phyloP scores from a whole-genome alignment of 1,140 invertebrate genomes.

The Antheraea pernyi region DNA sequence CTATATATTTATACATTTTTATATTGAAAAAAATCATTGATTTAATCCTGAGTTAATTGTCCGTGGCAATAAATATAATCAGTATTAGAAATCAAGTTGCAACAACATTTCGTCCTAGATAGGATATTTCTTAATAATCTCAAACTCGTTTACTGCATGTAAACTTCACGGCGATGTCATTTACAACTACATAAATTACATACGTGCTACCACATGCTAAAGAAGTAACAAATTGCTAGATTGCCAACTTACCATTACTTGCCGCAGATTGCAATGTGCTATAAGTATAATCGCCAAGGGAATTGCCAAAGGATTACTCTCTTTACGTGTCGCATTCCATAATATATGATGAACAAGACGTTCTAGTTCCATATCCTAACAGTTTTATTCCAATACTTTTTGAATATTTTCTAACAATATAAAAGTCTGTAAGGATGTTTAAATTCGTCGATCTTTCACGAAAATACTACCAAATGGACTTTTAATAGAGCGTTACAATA shows the following conservation, averaged over 20 bases:
- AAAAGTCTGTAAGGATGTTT: too few species aligned
- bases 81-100: too few species aligned
- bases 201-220: conserved; percentile 6
- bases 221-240: conserved; percentile 4
- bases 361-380: too few species aligned
- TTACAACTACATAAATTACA: conserved; percentile 5
- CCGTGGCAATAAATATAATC: too few species aligned
- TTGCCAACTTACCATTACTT: conserved; percentile 14
- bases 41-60: too few species aligned
- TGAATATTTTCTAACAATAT: too few species aligned
- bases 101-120: neutral
- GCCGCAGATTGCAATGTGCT: conserved; percentile 1
- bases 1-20: too few species aligned
- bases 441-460: too few species aligned
- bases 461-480: too few species aligned
- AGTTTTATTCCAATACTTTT: too few species aligned
- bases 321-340: neutral
- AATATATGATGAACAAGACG: neutral
- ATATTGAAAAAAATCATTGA: too few species aligned
- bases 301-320: neutral
- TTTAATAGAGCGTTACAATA: too few species aligned
- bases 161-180: neutral
- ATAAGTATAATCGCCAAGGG: neutral
- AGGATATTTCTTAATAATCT: neutral
- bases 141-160: neutral